Evolutionary conservation across 2,113 vertebrate species (phyloP).

Genomic region (Lepidothrix coronata): DNA sequence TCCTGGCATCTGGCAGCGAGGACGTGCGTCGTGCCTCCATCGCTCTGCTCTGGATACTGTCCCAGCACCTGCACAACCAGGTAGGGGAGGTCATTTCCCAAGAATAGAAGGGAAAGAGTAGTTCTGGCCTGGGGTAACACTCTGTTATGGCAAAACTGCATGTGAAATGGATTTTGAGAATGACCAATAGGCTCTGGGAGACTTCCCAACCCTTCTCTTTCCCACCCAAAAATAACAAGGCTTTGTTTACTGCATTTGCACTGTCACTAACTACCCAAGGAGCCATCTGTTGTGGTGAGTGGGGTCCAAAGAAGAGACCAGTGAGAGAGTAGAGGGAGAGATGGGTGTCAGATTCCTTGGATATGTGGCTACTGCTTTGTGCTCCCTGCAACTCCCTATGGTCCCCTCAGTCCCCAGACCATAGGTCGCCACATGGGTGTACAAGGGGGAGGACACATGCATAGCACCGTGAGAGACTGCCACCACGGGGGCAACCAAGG

Average conservation of each 20-base stretch:
- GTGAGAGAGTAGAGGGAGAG: background rate
- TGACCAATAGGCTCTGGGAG: background rate
- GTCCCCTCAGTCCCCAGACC: background rate
- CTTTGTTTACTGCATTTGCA: background rate
- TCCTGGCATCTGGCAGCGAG: conserved; percentile 62
- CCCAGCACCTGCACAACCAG: conserved; percentile 69
- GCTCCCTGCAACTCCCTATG: background rate
- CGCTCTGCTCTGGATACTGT: conserved; percentile 72
- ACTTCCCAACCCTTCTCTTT: background rate
- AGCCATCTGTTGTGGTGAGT: background rate
- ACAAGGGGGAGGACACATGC: background rate
- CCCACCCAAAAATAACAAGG: background rate
- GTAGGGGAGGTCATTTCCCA: conserved; percentile 50
- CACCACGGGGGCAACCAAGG: background rate
- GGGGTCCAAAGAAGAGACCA: background rate
- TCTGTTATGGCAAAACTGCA: background rate
- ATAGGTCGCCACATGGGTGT: background rate
- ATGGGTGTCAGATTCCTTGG: background rate
- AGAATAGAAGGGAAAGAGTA: background rate
- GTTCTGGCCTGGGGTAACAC: background rate
- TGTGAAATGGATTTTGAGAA: background rate
- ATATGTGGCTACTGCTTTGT: background rate
- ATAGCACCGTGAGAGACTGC: background rate
- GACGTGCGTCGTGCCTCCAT: conserved; percentile 63
- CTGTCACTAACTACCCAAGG: background rate